Percentiles rank a stretch among this genome's conserved stretches.
phyloP scores from a whole-genome alignment of 2,888 invertebrate genomes.

The Escarpia spicata region DNA sequence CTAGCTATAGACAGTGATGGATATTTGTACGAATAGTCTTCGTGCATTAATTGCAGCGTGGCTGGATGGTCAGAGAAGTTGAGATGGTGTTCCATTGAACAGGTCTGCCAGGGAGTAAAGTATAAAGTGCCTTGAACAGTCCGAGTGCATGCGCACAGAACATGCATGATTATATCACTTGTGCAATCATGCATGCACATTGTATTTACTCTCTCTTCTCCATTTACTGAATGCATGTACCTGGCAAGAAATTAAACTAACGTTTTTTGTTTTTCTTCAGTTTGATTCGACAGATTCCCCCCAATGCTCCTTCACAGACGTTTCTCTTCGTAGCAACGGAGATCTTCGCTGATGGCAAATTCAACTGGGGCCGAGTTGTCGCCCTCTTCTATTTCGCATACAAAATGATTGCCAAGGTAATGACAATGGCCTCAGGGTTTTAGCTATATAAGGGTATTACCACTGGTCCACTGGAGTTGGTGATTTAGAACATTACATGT shows the following conservation, averaged over 20 bases:
- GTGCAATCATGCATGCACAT: too few relatives aligned
- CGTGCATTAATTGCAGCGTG: too few relatives aligned
- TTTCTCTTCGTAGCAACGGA: conserved; percentile 59
- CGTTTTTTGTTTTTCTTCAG: conserved; percentile 43
- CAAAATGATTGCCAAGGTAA: conserved; percentile 62
- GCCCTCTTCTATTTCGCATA: conserved; percentile 64
- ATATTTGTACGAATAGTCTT: too few relatives aligned
- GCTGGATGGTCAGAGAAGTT: too few relatives aligned
- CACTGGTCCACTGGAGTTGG: too few relatives aligned
- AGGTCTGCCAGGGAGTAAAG: too few relatives aligned
- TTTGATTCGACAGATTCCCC: conserved; percentile 53
- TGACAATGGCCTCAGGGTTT: neutral
- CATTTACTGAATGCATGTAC: too few relatives aligned
- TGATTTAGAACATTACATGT: neutral
- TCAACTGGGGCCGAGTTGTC: conserved; percentile 64
- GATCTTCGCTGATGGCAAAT: conserved; percentile 60
- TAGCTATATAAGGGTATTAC: neutral
- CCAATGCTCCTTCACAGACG: conserved; percentile 56
- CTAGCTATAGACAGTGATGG: too few relatives aligned
- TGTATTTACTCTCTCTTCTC: too few relatives aligned
- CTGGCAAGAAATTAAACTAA: neutral
- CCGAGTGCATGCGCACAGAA: conserved; percentile 6
- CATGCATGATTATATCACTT: conserved; percentile 19
- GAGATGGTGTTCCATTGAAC: too few relatives aligned
- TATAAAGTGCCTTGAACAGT: too few relatives aligned